Evolutionary conservation across 2,888 invertebrate genomes (phyloP).

Genomic region (Lordiphosa andalusiaca): DNA sequence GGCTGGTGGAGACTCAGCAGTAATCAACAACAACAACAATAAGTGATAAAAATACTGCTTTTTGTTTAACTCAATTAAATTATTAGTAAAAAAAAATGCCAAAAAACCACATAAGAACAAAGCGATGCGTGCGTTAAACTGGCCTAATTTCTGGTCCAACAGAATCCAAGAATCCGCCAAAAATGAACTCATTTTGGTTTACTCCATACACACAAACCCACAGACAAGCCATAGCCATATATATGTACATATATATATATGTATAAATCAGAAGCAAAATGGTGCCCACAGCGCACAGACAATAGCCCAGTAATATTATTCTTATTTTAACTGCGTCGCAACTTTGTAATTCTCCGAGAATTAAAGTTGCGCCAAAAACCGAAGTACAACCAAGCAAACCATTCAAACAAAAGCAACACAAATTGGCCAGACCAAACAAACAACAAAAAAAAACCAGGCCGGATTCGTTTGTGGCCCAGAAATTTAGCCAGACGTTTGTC

Average conservation of each 20-base stretch:
- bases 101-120: conserved; percentile 41
- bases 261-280: conserved; percentile 32
- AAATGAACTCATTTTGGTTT: conserved; percentile 68
- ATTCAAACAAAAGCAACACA: conserved; percentile 39
- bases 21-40: conserved; percentile 56
- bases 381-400: conserved; percentile 64
- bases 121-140: conserved; percentile 71
- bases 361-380: conserved; percentile 61
- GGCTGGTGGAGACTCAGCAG: too few relatives aligned
- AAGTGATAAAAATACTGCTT: conserved; percentile 75
- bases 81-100: conserved; percentile 27
- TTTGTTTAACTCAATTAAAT: conserved; percentile 61
- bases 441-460: not conserved
- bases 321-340: conserved; percentile 55
- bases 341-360: conserved; percentile 66
- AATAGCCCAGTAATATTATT: conserved; percentile 77
- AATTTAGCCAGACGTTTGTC: conserved; percentile 62
- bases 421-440: conserved; percentile 13
- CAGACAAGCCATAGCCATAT: conserved; percentile 42
- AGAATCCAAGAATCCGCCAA: not conserved
- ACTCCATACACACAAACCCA: conserved; percentile 44
- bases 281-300: conserved; percentile 54
- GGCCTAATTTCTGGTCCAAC: conserved; percentile 51
- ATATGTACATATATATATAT: conserved; percentile 22
- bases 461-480: conserved; percentile 33